Conservation (phyloP, 2,888 invertebrate genomes). For the Ganaspis brasiliensis region DNA sequence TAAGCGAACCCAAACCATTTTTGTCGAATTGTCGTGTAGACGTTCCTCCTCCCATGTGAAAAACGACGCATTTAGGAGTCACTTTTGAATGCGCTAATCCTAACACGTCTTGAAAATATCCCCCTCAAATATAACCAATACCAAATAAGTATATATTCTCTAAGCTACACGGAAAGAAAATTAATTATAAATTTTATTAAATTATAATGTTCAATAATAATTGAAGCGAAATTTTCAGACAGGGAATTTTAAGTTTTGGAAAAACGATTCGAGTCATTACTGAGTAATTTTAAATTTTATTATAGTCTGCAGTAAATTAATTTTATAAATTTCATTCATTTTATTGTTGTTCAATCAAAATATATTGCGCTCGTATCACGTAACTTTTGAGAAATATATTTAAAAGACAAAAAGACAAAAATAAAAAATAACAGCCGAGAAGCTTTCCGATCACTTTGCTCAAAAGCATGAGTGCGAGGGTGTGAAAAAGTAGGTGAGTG, state of each 20-base stretch:
- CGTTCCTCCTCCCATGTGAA: not conserved
- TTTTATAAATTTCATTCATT: no score
- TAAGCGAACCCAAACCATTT: not conserved
- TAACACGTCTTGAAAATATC: conserved; percentile 10
- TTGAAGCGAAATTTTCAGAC: no score
- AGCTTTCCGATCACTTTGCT: conserved; percentile 9
- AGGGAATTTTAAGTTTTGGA: no score
- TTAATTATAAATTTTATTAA: no score
- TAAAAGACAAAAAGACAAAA: conserved; percentile 28
- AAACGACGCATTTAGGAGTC: not conserved
- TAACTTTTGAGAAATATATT: not conserved
- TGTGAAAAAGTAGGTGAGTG: conserved; percentile 14
- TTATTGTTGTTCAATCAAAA: no score
- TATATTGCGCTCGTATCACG: no score
- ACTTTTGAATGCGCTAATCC: conserved; percentile 12
- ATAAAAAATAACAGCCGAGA: not conserved
- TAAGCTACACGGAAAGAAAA: no score
- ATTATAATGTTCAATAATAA: no score
- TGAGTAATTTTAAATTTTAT: no score
- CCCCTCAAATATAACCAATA: not conserved
- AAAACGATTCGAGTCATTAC: no score
- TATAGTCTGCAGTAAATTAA: no score
- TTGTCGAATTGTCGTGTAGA: not conserved
- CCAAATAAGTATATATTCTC: no score
- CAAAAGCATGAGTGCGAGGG: conserved; percentile 9